A percentile compares a stretch with the other conserved stretches of the same genome.
Conservation (phyloP, 2,797 vertebrate species). For the Pipistrellus nathusii region DNA sequence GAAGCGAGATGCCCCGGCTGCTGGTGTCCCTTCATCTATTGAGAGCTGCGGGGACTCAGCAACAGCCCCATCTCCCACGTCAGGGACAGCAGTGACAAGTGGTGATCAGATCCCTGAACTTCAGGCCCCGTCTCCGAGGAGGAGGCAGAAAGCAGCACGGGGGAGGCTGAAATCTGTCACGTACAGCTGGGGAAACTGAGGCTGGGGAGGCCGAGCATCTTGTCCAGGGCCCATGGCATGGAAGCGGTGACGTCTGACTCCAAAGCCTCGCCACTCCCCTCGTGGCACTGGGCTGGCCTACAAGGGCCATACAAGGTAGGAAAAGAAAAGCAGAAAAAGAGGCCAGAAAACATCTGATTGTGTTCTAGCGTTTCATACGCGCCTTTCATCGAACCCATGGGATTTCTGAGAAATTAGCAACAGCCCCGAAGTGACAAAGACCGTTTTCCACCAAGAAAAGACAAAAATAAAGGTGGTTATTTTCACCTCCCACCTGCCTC, state of each 20-base stretch:
- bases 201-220: accelerated
- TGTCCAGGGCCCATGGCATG: accelerated
- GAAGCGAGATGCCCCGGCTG: accelerated
- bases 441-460: slow-evolving; percentile 78
- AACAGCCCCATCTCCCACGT: neutral
- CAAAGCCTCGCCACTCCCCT: accelerated
- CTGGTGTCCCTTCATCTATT: too few species aligned
- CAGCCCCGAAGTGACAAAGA: slow-evolving; percentile 70
- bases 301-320: accelerated
- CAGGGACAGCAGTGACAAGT: too few species aligned
- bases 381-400: slow-evolving; percentile 40
- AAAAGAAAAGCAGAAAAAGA: neutral
- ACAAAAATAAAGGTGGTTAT: slow-evolving; percentile 73
- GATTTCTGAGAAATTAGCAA: slow-evolving; percentile 70
- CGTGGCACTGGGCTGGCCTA: accelerated
- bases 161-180: neutral
- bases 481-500: slow-evolving; percentile 82
- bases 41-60: neutral
- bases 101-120: accelerated
- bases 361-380: neutral
- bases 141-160: neutral
- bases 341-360: neutral
- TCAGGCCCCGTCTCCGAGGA: accelerated
- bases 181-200: too few species aligned
- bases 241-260: accelerated